These are phyloP conservation scores for Leptodactylus fuscus DNA, from an alignment of 2,113 vertebrate species.

Conservation along the genomic window DNA sequence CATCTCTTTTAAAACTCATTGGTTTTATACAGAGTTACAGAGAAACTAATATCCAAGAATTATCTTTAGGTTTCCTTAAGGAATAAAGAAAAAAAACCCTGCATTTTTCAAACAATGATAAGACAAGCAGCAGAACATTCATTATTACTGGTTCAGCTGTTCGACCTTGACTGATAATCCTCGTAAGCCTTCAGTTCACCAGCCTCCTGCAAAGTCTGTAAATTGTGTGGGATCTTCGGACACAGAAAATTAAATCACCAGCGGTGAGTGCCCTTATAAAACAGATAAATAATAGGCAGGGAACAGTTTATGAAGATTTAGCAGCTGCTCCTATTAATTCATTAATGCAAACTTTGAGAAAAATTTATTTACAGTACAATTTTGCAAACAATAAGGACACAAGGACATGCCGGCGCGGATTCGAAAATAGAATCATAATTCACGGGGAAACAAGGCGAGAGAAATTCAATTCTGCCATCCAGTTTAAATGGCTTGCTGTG, in stretches of 20 bases:
- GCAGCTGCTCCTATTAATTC: slow-evolving; percentile 46
- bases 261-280: slow-evolving; percentile 45
- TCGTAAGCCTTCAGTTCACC: slow-evolving; percentile 36
- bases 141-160: slow-evolving; percentile 55
- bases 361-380: slow-evolving; percentile 32
- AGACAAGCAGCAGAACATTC: slow-evolving; percentile 52
- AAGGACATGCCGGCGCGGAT: neutral
- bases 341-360: slow-evolving; percentile 42
- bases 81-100: slow-evolving; percentile 21
- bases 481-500: slow-evolving; percentile 7
- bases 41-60: slow-evolving; percentile 33
- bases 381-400: slow-evolving; percentile 27
- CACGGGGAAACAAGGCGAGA: slow-evolving; percentile 2
- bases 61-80: slow-evolving; percentile 45
- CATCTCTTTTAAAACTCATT: slow-evolving; percentile 17
- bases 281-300: slow-evolving; percentile 42
- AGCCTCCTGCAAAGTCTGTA: slow-evolving; percentile 54
- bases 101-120: slow-evolving; percentile 55
- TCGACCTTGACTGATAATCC: slow-evolving; percentile 59
- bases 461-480: neutral
- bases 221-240: slow-evolving; percentile 44
- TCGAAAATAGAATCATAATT: slow-evolving; percentile 23
- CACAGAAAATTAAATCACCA: slow-evolving; percentile 57
- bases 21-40: slow-evolving; percentile 10
- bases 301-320: slow-evolving; percentile 43